Evolutionary conservation across 2,797 vertebrate species (phyloP).

Genomic region (Sebastes oblongus): DNA sequence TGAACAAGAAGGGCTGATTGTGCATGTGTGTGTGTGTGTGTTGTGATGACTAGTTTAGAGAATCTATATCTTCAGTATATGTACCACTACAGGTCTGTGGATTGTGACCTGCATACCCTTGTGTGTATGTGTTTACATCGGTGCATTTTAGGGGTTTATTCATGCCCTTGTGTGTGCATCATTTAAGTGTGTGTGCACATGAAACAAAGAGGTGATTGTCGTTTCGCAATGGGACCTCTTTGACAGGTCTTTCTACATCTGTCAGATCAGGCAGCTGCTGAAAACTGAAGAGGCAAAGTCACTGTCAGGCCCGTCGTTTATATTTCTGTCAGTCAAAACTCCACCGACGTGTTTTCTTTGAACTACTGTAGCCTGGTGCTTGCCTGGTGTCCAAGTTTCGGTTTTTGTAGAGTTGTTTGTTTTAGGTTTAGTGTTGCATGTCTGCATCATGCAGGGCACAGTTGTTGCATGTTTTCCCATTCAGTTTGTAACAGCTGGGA

Average conservation of each 20-base stretch:
- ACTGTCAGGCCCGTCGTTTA: background rate
- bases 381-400: background rate
- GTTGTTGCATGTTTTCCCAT: background rate
- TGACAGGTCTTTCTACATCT: constrained; percentile 52
- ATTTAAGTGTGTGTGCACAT: constrained; percentile 6
- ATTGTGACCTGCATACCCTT: background rate
- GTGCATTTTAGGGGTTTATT: background rate
- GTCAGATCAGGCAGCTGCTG: constrained; percentile 28
- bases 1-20: background rate
- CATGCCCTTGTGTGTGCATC: background rate
- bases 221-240: constrained; percentile 21
- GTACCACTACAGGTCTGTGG: background rate
- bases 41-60: background rate
- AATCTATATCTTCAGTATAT: background rate
- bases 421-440: background rate
- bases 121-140: background rate
- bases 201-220: constrained; percentile 39
- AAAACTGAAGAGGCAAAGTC: constrained; percentile 27
- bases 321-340: background rate
- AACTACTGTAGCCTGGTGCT: background rate
- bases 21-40: background rate
- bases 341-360: background rate
- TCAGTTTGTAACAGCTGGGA: constrained; percentile 11
- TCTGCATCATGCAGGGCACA: background rate
- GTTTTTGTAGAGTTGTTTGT: background rate